Conservation (phyloP, 2,888 invertebrate genomes). For the Tetheella fluctuosa region DNA sequence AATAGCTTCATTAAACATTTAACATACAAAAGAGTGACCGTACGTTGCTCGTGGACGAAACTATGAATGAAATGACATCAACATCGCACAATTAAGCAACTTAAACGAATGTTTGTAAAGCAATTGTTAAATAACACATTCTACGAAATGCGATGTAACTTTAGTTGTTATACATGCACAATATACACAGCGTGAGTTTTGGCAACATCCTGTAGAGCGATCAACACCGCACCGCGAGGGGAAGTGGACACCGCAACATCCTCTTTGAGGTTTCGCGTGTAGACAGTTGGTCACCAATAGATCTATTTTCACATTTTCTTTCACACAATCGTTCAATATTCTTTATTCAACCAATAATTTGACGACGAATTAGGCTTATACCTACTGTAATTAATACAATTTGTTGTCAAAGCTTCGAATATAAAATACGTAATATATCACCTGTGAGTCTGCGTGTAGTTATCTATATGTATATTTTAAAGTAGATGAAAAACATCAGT, state of each 20-base stretch:
- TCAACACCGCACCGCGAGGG: constrained; percentile 59
- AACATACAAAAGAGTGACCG: constrained; percentile 8
- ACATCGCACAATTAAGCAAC: not conserved
- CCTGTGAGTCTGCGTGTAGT: too few relatives aligned
- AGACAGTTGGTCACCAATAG: constrained; percentile 21
- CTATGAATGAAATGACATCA: constrained; percentile 14
- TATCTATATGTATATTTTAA: too few relatives aligned
- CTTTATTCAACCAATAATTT: too few relatives aligned
- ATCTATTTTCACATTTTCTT: constrained; percentile 31
- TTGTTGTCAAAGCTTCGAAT: too few relatives aligned
- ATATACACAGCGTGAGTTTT: constrained; percentile 64
- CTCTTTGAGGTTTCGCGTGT: constrained; percentile 46
- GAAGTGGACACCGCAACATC: constrained; percentile 82
- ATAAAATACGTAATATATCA: too few relatives aligned
- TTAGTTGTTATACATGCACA: constrained; percentile 51
- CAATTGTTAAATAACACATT: constrained; percentile 57
- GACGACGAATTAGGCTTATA: too few relatives aligned
- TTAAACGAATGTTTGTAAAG: constrained; percentile 41
- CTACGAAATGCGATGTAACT: constrained; percentile 54
- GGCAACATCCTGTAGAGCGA: constrained; percentile 77
- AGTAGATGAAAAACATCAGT: too few relatives aligned
- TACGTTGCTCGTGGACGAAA: constrained; percentile 2
- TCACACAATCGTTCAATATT: constrained; percentile 28
- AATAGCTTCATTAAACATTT: too few relatives aligned
- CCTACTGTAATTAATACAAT: too few relatives aligned